phyloP scores from a whole-genome alignment of 2,888 invertebrate species.

The Quadriops clusia region DNA sequence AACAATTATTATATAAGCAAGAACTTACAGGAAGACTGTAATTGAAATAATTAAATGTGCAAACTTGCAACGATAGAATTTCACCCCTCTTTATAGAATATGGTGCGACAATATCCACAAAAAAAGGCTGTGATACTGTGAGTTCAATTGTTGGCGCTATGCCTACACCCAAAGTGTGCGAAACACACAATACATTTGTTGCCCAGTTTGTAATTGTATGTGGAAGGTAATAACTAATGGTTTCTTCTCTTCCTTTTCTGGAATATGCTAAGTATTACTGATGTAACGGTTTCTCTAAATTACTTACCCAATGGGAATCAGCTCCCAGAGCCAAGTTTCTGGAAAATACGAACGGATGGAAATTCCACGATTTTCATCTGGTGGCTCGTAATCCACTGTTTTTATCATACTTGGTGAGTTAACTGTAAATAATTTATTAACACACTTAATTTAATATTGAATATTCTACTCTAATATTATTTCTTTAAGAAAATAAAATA shows the following conservation, averaged over 20 bases:
- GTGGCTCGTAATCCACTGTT: too few species aligned
- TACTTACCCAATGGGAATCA: constrained; percentile 37
- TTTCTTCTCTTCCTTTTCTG: constrained; percentile 32
- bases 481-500: too few species aligned
- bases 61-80: constrained; percentile 49
- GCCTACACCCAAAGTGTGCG: constrained; percentile 33
- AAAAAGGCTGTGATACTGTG: constrained; percentile 59
- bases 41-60: constrained; percentile 61
- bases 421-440: too few species aligned
- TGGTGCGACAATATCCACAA: constrained; percentile 57
- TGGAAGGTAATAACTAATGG: constrained; percentile 38
- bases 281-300: constrained; percentile 2
- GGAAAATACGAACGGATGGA: constrained; percentile 42
- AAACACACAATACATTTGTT: constrained; percentile 45
- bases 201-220: constrained; percentile 52
- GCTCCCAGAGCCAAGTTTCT: constrained; percentile 59
- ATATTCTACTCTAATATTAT: too few species aligned
- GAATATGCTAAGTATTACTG: constrained; percentile 10
- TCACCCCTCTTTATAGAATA: constrained; percentile 54
- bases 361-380: too few species aligned
- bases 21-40: constrained; percentile 52
- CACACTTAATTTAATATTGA: too few species aligned
- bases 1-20: neutral
- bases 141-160: constrained; percentile 26
- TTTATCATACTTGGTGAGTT: too few species aligned